phyloP scores from a whole-genome alignment of 2,888 invertebrate genomes.

The Meiosimyza platycephala region DNA sequence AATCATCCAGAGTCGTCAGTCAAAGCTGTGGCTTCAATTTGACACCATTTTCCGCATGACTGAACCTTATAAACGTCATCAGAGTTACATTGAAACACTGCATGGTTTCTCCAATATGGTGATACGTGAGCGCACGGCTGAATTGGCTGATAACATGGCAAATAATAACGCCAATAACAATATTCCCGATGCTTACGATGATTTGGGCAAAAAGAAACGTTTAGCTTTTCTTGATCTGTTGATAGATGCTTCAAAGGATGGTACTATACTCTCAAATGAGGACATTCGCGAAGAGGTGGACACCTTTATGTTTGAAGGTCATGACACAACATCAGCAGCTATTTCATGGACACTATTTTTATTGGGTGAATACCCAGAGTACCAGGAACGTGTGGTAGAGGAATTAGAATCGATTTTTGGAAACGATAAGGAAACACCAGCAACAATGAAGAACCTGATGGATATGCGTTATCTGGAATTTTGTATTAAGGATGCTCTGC shows the following conservation, averaged over 20 bases:
- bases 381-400: slow-evolving; percentile 67
- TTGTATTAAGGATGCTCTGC: slow-evolving; percentile 76
- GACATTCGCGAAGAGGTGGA: slow-evolving; percentile 74
- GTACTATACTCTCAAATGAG: slow-evolving; percentile 65
- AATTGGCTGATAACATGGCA: slow-evolving; percentile 57
- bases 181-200: slow-evolving; percentile 56
- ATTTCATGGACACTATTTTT: slow-evolving; percentile 67
- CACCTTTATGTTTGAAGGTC: slow-evolving; percentile 75
- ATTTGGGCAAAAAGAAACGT: slow-evolving; percentile 69
- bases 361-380: slow-evolving; percentile 64
- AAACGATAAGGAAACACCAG: slow-evolving; percentile 66
- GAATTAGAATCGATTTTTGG: slow-evolving; percentile 69
- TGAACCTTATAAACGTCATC: slow-evolving; percentile 70
- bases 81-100: slow-evolving; percentile 66
- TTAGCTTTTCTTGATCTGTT: slow-evolving; percentile 72
- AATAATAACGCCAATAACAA: slow-evolving; percentile 57
- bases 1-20: slow-evolving; percentile 69
- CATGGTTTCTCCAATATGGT: slow-evolving; percentile 69
- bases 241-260: slow-evolving; percentile 70
- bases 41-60: slow-evolving; percentile 73
- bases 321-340: slow-evolving; percentile 67
- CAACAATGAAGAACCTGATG: slow-evolving; percentile 71
- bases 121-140: slow-evolving; percentile 68
- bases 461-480: slow-evolving; percentile 77
- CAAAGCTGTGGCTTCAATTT: slow-evolving; percentile 73